These are phyloP conservation scores for Chydorus sphaericus DNA, from an alignment of 2,888 invertebrate species.

Conservation along the genomic window DNA sequence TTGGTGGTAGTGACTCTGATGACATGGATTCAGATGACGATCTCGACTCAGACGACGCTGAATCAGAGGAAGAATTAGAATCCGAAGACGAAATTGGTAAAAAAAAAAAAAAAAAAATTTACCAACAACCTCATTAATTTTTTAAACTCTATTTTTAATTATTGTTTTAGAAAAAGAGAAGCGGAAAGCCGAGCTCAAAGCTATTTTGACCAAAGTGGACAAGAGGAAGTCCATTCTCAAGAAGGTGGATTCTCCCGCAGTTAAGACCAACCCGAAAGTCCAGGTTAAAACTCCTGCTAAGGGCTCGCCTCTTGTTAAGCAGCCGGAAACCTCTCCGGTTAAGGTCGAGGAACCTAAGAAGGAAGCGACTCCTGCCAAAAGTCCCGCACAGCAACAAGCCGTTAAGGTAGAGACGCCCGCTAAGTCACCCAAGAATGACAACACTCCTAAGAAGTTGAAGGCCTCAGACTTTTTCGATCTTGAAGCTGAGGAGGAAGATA, in stretches of 20 bases:
- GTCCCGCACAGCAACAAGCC: too few species aligned
- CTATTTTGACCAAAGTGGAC: background rate
- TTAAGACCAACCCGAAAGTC: background rate
- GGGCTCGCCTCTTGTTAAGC: too few species aligned
- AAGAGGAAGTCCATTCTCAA: background rate
- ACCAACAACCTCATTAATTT: too few species aligned
- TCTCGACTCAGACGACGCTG: conserved; percentile 47
- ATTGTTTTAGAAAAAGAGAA: background rate
- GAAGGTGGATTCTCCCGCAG: too few species aligned
- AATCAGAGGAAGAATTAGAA: conserved; percentile 31
- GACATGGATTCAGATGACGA: conserved; percentile 51
- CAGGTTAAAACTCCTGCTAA: background rate
- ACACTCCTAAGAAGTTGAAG: background rate
- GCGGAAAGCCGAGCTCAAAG: background rate
- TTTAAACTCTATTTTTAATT: background rate
- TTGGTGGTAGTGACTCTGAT: conserved; percentile 55
- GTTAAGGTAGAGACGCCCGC: background rate
- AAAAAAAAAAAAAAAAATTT: too few species aligned
- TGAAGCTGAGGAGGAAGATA: background rate
- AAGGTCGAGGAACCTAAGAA: background rate
- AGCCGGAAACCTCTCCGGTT: too few species aligned
- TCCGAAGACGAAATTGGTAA: too few species aligned
- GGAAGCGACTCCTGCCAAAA: background rate
- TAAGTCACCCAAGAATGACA: background rate
- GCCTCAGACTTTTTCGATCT: background rate